Evolutionary conservation across 1,140 invertebrate genomes (phyloP).

Genomic region (Drosophila oshimai): DNA sequence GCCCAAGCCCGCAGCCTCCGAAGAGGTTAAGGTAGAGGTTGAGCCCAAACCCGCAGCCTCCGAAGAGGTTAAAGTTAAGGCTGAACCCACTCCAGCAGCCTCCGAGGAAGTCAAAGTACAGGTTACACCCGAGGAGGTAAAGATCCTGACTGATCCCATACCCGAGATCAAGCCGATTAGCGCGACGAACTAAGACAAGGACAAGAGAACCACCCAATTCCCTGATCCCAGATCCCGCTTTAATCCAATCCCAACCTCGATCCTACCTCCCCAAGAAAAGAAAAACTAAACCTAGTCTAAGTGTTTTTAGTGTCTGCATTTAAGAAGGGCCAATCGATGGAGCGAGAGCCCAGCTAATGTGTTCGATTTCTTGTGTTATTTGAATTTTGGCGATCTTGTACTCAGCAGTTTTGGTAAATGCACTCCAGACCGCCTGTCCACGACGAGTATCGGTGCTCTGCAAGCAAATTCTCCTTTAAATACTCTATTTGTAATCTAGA

Average conservation of each 20-base stretch:
- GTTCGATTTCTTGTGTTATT: slow-evolving; percentile 47
- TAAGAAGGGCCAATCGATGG: slow-evolving; percentile 23
- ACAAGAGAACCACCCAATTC: slow-evolving; percentile 17
- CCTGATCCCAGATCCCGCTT: slow-evolving; percentile 36
- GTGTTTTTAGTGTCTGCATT: slow-evolving; percentile 47
- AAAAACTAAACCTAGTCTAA: slow-evolving; percentile 44
- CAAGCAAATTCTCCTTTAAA: slow-evolving; percentile 5
- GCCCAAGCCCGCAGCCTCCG: slow-evolving; percentile 22
- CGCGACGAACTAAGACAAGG: slow-evolving; percentile 54
- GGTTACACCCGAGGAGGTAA: slow-evolving; percentile 13
- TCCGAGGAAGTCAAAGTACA: slow-evolving; percentile 18
- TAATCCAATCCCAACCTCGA: slow-evolving; percentile 33
- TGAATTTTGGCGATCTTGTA: slow-evolving; percentile 4
- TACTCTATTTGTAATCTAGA: slow-evolving; percentile 23
- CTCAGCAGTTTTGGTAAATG: slow-evolving; percentile 39
- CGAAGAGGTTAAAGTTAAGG: slow-evolving; percentile 13
- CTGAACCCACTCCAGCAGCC: slow-evolving; percentile 11
- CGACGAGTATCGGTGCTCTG: slow-evolving; percentile 31
- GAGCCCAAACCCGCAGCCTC: slow-evolving; percentile 18
- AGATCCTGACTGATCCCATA: slow-evolving; percentile 22
- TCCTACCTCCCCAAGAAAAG: slow-evolving; percentile 18
- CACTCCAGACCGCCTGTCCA: slow-evolving; percentile 63
- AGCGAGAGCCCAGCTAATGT: slow-evolving; percentile 46
- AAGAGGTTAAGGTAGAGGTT: slow-evolving; percentile 8
- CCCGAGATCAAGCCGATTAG: slow-evolving; percentile 42